Evolutionary conservation across 2,888 invertebrate species (phyloP).

Genomic region (Chrysomela aeneicollis): DNA sequence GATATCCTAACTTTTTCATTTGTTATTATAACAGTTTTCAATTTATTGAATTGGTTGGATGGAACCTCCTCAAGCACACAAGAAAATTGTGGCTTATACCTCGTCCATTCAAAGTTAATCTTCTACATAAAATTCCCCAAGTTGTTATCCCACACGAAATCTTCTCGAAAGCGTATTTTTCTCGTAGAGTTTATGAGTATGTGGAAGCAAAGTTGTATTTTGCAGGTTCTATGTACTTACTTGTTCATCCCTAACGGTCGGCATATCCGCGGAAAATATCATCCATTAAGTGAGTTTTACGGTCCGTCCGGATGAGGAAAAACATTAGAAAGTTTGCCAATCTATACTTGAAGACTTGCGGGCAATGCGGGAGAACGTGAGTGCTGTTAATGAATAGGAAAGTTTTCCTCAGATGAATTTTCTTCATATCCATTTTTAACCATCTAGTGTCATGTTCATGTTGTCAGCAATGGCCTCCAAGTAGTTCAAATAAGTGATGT

Average conservation of each 20-base stretch:
- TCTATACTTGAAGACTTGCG: slow-evolving; percentile 58
- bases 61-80: neutral
- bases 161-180: slow-evolving; percentile 39
- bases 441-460: too few species aligned
- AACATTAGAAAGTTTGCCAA: slow-evolving; percentile 61
- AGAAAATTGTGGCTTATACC: slow-evolving; percentile 16
- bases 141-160: slow-evolving; percentile 39
- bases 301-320: slow-evolving; percentile 57
- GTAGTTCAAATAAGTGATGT: too few species aligned
- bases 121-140: slow-evolving; percentile 39
- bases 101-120: slow-evolving; percentile 38
- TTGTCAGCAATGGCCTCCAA: too few species aligned
- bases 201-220: slow-evolving; percentile 46
- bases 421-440: too few species aligned
- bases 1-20: neutral
- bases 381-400: neutral
- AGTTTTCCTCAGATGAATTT: too few species aligned
- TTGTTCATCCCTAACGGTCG: slow-evolving; percentile 47
- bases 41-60: too few species aligned
- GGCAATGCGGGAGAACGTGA: slow-evolving; percentile 39
- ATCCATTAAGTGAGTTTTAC: slow-evolving; percentile 59
- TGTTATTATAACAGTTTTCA: too few species aligned
- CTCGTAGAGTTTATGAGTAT: slow-evolving; percentile 40
- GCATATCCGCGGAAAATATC: slow-evolving; percentile 51
- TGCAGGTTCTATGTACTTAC: slow-evolving; percentile 39